Base-by-base conservation (phyloP, 2,797 vertebrate genomes). In the Hippocampus kuda region DNA sequence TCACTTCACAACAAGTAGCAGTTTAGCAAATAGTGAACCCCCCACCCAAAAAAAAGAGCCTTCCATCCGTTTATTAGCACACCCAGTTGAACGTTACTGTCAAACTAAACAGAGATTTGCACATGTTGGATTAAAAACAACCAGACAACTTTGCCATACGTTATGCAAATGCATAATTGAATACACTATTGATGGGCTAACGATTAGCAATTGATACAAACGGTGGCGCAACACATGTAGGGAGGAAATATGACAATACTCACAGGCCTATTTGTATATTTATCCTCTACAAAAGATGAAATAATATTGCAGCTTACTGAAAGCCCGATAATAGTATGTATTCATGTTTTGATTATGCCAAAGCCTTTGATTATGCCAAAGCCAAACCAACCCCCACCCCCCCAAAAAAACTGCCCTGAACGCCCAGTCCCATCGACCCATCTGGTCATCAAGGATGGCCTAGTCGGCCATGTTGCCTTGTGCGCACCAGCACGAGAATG, bases 361-460 rank as follows among this genome's bases (percentile, higher is more conserved):
- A 78, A 88, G 59, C 34, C 26, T n/a, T n/a, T n/a, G n/a, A n/a
- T n/a, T n/a, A n/a, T n/a, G n/a, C n/a, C n/a, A n/a, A n/a, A n/a
- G 59, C 34, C 26, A 72, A 78, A 88, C 79, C 87, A 90, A 88
- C 89, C 5, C 34, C 34, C 34, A n/a, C 5, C 34, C 34, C 34
- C 34, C 34, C 1, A 34, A 84, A 75, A 79, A 22, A 24, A 24
- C 10, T 4, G 72, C 68, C 73, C 38, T n/a, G 15, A 73, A 77
- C 46, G 65, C 69, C 70, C 79, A 79, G 59, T 72, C 27, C 46
- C 79, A 72, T 79, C 85, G 85, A 86, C 87, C 85, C 86, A 88
- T 88, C 85, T 87, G 84, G 80, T 70, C 86, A 74, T 70, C 54
- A 44, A 12, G 81, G 73, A 72, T 79, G 67, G 83, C 24, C 79